These are phyloP conservation scores for Cichladusa arquata DNA, from an alignment of 2,113 vertebrate species.

Conservation along the genomic window DNA sequence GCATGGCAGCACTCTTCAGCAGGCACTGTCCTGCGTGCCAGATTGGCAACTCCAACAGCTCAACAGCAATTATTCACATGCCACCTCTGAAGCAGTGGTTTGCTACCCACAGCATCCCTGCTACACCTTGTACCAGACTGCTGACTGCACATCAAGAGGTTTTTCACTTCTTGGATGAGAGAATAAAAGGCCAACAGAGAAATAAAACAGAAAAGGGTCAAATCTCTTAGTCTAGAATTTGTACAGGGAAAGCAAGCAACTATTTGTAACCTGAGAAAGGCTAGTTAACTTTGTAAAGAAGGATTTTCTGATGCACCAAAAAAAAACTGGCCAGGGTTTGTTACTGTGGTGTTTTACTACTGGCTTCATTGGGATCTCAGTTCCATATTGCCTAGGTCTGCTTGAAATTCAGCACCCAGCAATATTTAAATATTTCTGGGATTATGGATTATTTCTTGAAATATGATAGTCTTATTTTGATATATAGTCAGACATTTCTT, in stretches of 20 bases:
- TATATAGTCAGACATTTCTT: not conserved
- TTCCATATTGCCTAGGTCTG: not conserved
- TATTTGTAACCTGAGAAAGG: not conserved
- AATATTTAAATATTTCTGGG: not conserved
- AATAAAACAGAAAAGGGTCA: not conserved
- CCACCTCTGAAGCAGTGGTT: not conserved
- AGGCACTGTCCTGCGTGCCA: not conserved
- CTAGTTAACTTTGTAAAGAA: not conserved
- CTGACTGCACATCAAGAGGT: not conserved
- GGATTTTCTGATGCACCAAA: not conserved
- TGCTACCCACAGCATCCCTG: not conserved
- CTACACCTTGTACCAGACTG: not conserved
- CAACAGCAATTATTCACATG: not conserved
- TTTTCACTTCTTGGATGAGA: not conserved
- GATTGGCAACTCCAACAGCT: conserved; percentile 37
- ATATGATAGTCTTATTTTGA: not conserved
- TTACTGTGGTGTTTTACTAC: not conserved
- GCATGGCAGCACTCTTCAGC: not conserved
- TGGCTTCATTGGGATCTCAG: not conserved
- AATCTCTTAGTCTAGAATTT: not conserved
- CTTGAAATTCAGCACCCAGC: not conserved
- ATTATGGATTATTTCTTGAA: not conserved
- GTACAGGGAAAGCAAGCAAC: not conserved
- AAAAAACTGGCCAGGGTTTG: not conserved
- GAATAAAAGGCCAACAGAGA: not conserved